phyloP scores from a whole-genome alignment of 2,888 invertebrate genomes.

The Dolomedes plantarius region DNA sequence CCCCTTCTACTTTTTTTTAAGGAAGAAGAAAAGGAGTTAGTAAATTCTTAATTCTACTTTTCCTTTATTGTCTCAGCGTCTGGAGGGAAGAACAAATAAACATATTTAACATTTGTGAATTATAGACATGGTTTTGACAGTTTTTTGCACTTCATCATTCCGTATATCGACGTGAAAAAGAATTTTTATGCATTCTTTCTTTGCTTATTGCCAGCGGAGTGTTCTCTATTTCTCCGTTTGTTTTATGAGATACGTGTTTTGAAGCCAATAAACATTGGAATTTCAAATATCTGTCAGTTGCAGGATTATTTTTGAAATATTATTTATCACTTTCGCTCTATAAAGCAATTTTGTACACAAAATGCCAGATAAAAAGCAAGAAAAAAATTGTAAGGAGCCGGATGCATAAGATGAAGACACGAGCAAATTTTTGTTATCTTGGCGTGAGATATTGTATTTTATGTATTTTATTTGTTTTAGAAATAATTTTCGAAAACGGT shows the following conservation, averaged over 20 bases:
- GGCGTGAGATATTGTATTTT: too few relatives aligned
- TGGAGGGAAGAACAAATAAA: not conserved
- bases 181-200: not conserved
- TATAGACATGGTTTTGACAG: not conserved
- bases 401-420: too few relatives aligned
- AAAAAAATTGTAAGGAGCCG: not conserved
- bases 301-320: not conserved
- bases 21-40: too few relatives aligned
- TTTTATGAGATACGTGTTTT: not conserved
- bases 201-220: too few relatives aligned
- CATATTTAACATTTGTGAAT: not conserved
- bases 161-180: not conserved
- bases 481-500: too few relatives aligned
- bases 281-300: not conserved
- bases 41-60: too few relatives aligned
- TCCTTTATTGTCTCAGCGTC: too few relatives aligned
- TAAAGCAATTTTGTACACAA: not conserved
- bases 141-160: not conserved
- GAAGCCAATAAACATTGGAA: not conserved
- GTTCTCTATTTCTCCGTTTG: not conserved
- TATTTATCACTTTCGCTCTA: not conserved
- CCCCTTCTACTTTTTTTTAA: too few relatives aligned
- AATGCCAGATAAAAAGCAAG: not conserved
- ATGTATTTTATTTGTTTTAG: too few relatives aligned
- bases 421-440: too few relatives aligned